These are phyloP conservation scores for Borostomias antarcticus DNA, from an alignment of 2,797 vertebrate genomes.

Conservation along the genomic window DNA sequence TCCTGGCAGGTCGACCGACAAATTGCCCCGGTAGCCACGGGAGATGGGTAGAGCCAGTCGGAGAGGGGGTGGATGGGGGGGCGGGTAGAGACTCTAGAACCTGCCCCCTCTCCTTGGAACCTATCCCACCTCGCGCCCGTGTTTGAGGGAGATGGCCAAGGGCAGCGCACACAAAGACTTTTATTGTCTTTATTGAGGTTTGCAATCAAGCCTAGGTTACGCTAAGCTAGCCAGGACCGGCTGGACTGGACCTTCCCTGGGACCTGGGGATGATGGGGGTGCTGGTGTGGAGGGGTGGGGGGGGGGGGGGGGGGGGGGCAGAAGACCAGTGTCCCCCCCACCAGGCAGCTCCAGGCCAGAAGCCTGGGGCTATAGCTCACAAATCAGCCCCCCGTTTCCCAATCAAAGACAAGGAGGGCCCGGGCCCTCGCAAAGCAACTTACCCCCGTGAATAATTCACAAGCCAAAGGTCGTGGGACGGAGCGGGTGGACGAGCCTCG, in stretches of 20 bases:
- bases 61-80: constrained; percentile 42
- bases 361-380: constrained; percentile 77
- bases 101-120: constrained; percentile 64
- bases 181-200: constrained; percentile 44
- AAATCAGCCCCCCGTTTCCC: constrained; percentile 76
- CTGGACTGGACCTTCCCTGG: constrained; percentile 54
- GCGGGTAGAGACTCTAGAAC: constrained; percentile 41
- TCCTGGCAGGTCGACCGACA: constrained; percentile 81
- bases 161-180: constrained; percentile 45
- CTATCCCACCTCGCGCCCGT: constrained; percentile 46
- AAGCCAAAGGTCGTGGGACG: constrained; percentile 63
- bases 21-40: constrained; percentile 76
- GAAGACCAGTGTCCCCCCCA: constrained; percentile 58
- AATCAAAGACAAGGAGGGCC: constrained; percentile 77
- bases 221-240: constrained; percentile 48
- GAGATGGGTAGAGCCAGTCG: constrained; percentile 68
- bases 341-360: constrained; percentile 71
- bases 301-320: not conserved
- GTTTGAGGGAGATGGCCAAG: constrained; percentile 45
- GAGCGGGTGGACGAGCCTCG: constrained; percentile 47
- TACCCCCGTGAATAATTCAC: constrained; percentile 81
- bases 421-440: constrained; percentile 71
- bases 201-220: constrained; percentile 39
- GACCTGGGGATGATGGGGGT: constrained; percentile 59
- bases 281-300: constrained; percentile 14